A percentile compares a stretch with the other conserved stretches of the same genome.
Evolutionary conservation across 92 coral and sea anemone genomes (phyloP).

Genomic region (Palythoa grandis): DNA sequence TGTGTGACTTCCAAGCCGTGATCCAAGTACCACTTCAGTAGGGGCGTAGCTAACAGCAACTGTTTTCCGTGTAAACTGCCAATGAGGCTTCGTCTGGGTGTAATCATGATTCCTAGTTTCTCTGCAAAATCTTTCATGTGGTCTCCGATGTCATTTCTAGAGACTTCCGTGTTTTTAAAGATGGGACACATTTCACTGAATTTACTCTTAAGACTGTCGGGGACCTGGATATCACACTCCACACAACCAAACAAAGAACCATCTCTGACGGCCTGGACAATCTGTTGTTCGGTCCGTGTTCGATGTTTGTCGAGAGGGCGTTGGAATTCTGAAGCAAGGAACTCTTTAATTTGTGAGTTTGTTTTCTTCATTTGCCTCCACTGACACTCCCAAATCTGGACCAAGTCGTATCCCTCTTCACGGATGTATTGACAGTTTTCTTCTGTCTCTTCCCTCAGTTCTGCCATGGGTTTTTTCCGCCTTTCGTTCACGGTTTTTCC

Average conservation of each 20-base stretch:
- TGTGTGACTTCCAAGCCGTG: constrained; percentile 6
- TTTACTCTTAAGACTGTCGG: constrained; percentile 42
- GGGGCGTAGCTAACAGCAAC: constrained; percentile 51
- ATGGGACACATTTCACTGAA: constrained; percentile 43
- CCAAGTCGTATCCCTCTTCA: constrained; percentile 41
- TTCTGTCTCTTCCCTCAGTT: constrained; percentile 35
- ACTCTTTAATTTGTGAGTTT: constrained; percentile 20
- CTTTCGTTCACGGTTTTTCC: constrained; percentile 35
- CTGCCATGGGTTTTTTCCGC: constrained; percentile 39
- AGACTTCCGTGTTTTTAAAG: constrained; percentile 5
- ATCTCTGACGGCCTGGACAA: constrained; percentile 37
- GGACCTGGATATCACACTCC: constrained; percentile 54
- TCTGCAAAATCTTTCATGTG: too few species aligned
- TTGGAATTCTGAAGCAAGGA: constrained; percentile 31
- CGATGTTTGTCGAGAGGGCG: constrained; percentile 46
- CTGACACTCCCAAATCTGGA: constrained; percentile 58
- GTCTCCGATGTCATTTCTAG: constrained; percentile 50
- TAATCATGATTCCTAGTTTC: constrained; percentile 43
- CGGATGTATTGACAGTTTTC: constrained; percentile 42
- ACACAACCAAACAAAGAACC: constrained; percentile 14
- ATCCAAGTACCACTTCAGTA: constrained; percentile 47
- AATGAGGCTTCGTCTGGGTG: constrained; percentile 48
- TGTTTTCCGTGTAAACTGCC: constrained; percentile 34
- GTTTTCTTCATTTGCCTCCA: constrained; percentile 10
- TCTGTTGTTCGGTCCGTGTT: constrained; percentile 21